Conservation (phyloP, 1,140 invertebrate species). For the Anastrepha ludens region DNA sequence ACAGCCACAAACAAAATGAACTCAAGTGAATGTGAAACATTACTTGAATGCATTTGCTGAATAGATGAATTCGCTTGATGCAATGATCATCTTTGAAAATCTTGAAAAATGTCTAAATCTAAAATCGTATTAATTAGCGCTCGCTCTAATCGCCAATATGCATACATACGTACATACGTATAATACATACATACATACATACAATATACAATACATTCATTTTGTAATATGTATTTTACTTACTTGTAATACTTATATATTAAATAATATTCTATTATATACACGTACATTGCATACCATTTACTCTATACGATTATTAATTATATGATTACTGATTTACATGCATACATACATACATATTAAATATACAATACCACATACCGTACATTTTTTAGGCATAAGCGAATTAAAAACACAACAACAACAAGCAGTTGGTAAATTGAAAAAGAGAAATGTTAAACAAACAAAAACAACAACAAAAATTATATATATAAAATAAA, state of each 20-base stretch:
- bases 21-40: too few species aligned
- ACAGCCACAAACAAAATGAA: neutral
- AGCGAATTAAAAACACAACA: neutral
- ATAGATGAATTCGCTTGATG: neutral
- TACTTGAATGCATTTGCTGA: neutral
- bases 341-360: conserved; percentile 8
- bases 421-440: conserved; percentile 44
- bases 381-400: conserved; percentile 38
- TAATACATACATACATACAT: conserved; percentile 8
- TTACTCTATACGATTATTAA: neutral
- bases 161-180: neutral
- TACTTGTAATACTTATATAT: conserved; percentile 17
- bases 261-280: conserved; percentile 40
- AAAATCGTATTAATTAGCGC: neutral
- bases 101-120: neutral
- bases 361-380: neutral
- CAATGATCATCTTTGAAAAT: too few species aligned
- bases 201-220: neutral
- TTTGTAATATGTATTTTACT: conserved; percentile 45
- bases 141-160: neutral
- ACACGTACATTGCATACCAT: conserved; percentile 36
- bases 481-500: conserved; percentile 27
- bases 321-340: neutral
- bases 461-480: neutral
- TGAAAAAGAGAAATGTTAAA: conserved; percentile 46